Evolutionary conservation across 2,888 invertebrate genomes (phyloP).

Genomic region (Cetonia aurata): DNA sequence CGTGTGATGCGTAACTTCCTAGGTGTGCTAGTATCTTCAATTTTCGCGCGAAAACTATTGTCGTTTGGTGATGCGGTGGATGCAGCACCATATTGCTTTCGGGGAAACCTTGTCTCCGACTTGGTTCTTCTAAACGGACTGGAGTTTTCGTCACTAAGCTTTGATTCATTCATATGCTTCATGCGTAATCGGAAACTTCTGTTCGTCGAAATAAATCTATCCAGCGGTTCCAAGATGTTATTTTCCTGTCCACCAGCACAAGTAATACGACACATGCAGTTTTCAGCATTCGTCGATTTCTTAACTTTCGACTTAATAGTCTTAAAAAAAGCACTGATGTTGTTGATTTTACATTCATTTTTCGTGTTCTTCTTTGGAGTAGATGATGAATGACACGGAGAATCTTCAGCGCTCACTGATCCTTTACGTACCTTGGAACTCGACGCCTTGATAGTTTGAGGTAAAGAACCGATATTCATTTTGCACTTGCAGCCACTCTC

Average conservation of each 20-base stretch:
- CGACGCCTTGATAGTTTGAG: too few relatives aligned
- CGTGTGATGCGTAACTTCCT: too few relatives aligned
- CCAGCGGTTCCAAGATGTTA: constrained; percentile 20
- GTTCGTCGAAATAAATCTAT: constrained; percentile 19
- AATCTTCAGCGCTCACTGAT: too few relatives aligned
- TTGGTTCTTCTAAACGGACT: background rate
- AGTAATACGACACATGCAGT: background rate
- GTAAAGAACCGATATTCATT: too few relatives aligned
- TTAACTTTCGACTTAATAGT: background rate
- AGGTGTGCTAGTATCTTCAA: too few relatives aligned
- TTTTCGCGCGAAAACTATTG: too few relatives aligned
- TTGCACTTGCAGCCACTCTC: too few relatives aligned
- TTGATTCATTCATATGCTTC: constrained; percentile 30
- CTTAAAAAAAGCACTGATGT: too few relatives aligned
- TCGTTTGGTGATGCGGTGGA: background rate
- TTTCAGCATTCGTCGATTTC: background rate
- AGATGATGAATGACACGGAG: too few relatives aligned
- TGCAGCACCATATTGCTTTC: background rate
- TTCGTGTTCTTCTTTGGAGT: too few relatives aligned
- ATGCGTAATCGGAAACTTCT: constrained; percentile 26
- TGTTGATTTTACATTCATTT: too few relatives aligned
- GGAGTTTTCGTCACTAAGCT: constrained; percentile 11
- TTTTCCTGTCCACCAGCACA: background rate
- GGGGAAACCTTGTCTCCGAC: background rate
- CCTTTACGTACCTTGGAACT: too few relatives aligned